Evolutionary conservation across 2,888 invertebrate genomes (phyloP).

Genomic region (Plebejus melissa): DNA sequence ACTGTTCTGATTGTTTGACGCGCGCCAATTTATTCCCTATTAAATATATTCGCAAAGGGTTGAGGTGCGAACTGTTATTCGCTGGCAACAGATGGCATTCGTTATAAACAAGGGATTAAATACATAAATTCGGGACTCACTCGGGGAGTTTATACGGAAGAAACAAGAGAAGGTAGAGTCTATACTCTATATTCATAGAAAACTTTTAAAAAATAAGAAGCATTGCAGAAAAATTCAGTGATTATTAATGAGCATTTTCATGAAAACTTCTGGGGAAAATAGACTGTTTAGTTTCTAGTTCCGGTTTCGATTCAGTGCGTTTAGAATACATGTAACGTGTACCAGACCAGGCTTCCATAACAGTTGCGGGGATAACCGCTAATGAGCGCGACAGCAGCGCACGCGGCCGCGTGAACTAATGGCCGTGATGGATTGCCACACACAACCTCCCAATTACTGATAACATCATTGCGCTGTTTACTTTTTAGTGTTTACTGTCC

Average conservation of each 20-base stretch:
- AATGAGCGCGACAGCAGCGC: slow-evolving; percentile 71
- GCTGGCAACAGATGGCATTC: slow-evolving; percentile 53
- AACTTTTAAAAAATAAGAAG: background rate
- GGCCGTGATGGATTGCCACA: slow-evolving; percentile 65
- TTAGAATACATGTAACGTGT: slow-evolving; percentile 31
- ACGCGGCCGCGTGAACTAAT: slow-evolving; percentile 69
- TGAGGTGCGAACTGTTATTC: slow-evolving; percentile 66
- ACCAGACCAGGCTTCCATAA: slow-evolving; percentile 52
- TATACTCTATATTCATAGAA: background rate
- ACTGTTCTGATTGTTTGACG: slow-evolving; percentile 71
- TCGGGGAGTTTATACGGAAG: background rate
- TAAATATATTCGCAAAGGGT: slow-evolving; percentile 62
- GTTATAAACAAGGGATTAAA: slow-evolving; percentile 36
- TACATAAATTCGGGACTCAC: slow-evolving; percentile 30
- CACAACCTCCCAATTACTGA: slow-evolving; percentile 35
- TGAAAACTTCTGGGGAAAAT: background rate
- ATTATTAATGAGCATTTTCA: background rate
- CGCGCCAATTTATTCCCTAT: slow-evolving; percentile 69
- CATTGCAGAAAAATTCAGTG: background rate
- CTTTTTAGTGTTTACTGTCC: background rate
- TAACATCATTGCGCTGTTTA: slow-evolving; percentile 24
- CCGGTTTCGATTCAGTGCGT: background rate
- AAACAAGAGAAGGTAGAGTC: background rate
- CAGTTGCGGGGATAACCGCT: slow-evolving; percentile 54
- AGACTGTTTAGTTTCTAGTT: background rate